Evolutionary conservation across 2,113 vertebrate genomes (phyloP).

Genomic region (Salvelinus fontinalis): DNA sequence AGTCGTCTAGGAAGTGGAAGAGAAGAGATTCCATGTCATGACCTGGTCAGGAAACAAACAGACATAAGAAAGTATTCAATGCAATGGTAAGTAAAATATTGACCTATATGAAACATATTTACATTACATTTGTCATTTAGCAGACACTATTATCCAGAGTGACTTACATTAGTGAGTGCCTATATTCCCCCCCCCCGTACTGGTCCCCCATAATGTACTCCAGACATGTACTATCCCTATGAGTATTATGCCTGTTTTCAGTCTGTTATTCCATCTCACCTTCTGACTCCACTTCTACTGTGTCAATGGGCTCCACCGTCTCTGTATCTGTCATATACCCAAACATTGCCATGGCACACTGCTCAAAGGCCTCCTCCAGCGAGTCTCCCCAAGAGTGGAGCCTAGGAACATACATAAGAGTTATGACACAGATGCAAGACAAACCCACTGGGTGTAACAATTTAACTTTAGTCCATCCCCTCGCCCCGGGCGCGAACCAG

Average conservation of each 20-base stretch:
- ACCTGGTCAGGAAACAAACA: slow-evolving; percentile 69
- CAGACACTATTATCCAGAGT: too few species aligned
- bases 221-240: background rate
- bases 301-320: slow-evolving; percentile 88
- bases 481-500: too few species aligned
- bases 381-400: slow-evolving; percentile 93
- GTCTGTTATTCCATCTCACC: slow-evolving; percentile 69
- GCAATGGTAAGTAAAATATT: background rate
- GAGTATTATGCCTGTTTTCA: background rate
- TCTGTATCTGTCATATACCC: slow-evolving; percentile 97
- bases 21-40: slow-evolving; percentile 92
- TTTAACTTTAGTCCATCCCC: too few species aligned
- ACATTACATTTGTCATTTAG: too few species aligned
- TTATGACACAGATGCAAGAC: background rate
- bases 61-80: background rate
- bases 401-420: slow-evolving; percentile 58
- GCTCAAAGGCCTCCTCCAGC: slow-evolving; percentile 94
- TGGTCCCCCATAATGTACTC: background rate
- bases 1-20: slow-evolving; percentile 93
- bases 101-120: too few species aligned
- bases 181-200: too few species aligned
- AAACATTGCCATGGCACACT: slow-evolving; percentile 97
- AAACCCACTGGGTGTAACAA: too few species aligned
- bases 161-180: too few species aligned
- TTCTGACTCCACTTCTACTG: slow-evolving; percentile 85